These are phyloP conservation scores for Pachycephala philippinensis DNA, from an alignment of 2,113 vertebrate genomes.

Conservation along the genomic window DNA sequence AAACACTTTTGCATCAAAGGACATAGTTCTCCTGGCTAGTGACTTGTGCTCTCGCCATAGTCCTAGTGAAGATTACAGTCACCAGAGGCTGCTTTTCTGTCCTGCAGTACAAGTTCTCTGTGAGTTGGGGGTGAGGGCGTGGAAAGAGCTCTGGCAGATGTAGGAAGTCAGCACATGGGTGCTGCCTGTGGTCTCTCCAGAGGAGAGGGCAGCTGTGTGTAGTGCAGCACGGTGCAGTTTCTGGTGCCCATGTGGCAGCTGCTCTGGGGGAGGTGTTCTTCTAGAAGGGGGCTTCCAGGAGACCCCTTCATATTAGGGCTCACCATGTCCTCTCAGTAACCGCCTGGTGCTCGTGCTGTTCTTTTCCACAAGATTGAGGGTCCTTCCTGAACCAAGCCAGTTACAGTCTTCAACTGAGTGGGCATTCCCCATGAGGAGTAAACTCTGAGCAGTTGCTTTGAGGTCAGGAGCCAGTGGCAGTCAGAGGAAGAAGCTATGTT, in stretches of 20 bases:
- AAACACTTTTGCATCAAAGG: not conserved
- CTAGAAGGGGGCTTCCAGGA: not conserved
- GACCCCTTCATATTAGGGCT: not conserved
- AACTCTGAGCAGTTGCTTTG: not conserved
- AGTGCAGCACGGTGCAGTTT: accelerated
- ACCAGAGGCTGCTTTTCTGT: not conserved
- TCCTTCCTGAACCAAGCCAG: not conserved
- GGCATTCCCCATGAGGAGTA: accelerated
- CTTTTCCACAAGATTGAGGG: not conserved
- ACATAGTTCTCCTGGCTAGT: not conserved
- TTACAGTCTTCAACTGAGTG: not conserved
- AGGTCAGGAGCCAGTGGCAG: not conserved
- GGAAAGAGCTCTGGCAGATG: not conserved
- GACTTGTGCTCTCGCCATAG: accelerated
- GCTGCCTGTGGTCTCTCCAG: not conserved
- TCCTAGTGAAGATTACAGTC: not conserved
- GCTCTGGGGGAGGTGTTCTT: not conserved
- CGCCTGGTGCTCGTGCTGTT: accelerated
- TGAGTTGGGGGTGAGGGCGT: not conserved
- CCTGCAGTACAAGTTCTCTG: not conserved
- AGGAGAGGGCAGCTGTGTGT: not conserved
- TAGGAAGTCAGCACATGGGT: not conserved
- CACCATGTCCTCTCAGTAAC: accelerated
- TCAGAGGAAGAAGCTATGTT: not conserved
- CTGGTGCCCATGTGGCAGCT: not conserved